These are phyloP conservation scores for Urocyon cinereoargenteus DNA, from an alignment of 2,797 vertebrate species.

Conservation along the genomic window DNA sequence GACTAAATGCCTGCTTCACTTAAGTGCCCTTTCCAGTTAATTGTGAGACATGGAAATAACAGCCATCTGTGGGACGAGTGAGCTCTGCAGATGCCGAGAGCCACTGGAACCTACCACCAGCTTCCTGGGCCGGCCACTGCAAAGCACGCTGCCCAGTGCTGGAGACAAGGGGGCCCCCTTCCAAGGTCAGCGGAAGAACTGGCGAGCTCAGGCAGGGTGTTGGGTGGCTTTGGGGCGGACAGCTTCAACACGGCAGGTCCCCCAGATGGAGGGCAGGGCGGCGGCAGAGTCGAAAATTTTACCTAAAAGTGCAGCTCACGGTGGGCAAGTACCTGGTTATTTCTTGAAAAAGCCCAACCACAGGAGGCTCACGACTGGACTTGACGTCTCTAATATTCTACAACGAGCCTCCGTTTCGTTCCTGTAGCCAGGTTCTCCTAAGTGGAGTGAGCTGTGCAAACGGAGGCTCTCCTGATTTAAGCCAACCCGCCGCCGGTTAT, in stretches of 20 bases:
- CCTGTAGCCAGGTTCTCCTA: not conserved
- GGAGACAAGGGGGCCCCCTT: not conserved
- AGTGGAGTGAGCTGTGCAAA: not conserved
- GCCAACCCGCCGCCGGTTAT: not conserved
- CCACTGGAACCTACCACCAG: not conserved
- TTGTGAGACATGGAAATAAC: conserved; percentile 9
- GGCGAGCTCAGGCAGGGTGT: not conserved
- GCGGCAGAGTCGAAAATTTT: not conserved
- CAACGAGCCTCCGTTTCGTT: not conserved
- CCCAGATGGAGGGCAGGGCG: not conserved
- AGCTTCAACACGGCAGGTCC: not conserved
- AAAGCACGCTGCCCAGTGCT: not conserved
- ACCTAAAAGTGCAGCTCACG: not conserved
- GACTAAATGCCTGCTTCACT: conserved; percentile 46
- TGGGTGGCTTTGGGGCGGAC: not conserved
- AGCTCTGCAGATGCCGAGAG: not conserved
- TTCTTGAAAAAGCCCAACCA: not conserved
- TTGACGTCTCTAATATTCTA: not conserved
- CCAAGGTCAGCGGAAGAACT: not conserved
- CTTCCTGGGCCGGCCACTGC: not conserved
- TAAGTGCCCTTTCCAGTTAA: conserved; percentile 57
- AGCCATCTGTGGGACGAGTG: not conserved
- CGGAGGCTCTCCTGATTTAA: not conserved
- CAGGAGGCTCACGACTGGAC: not conserved
- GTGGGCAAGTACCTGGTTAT: not conserved